Conservation (phyloP, 2,888 invertebrate genomes). For the Cryptus armator region DNA sequence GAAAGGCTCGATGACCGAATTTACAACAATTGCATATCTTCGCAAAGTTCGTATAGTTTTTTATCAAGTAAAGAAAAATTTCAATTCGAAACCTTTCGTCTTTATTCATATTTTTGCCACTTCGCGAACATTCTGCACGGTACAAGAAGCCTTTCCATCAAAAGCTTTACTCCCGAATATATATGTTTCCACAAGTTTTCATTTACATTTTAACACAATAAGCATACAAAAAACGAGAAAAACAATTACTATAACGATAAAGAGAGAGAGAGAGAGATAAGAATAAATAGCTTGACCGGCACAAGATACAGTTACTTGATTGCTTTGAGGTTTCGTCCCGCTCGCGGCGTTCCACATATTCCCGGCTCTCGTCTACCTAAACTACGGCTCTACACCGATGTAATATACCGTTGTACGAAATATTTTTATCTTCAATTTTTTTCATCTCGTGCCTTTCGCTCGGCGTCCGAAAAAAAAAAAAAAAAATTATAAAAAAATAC, state of each 20-base stretch:
- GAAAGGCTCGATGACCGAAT: no score
- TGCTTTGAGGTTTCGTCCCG: constrained; percentile 76
- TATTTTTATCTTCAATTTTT: background rate
- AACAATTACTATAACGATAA: constrained; percentile 39
- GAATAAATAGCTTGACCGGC: constrained; percentile 65
- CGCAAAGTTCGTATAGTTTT: no score
- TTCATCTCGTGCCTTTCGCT: constrained; percentile 17
- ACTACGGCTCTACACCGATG: constrained; percentile 33
- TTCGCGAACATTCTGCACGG: background rate
- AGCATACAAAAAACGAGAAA: background rate
- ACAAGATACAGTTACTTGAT: constrained; percentile 79
- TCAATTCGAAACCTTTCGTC: no score
- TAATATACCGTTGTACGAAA: constrained; percentile 55
- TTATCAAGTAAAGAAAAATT: no score
- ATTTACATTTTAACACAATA: background rate
- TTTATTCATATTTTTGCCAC: background rate
- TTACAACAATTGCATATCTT: no score
- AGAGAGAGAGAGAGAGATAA: constrained; percentile 58
- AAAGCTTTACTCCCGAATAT: no score
- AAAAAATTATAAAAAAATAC: background rate
- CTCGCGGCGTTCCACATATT: constrained; percentile 74
- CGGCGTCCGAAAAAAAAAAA: background rate
- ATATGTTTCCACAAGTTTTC: background rate
- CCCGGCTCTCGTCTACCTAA: constrained; percentile 49
- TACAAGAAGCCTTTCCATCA: no score